A percentile compares a stretch with the other conserved stretches of the same genome.
Evolutionary conservation across 2,113 vertebrate species (phyloP).

Genomic region (Sakesphorus luctuosus): DNA sequence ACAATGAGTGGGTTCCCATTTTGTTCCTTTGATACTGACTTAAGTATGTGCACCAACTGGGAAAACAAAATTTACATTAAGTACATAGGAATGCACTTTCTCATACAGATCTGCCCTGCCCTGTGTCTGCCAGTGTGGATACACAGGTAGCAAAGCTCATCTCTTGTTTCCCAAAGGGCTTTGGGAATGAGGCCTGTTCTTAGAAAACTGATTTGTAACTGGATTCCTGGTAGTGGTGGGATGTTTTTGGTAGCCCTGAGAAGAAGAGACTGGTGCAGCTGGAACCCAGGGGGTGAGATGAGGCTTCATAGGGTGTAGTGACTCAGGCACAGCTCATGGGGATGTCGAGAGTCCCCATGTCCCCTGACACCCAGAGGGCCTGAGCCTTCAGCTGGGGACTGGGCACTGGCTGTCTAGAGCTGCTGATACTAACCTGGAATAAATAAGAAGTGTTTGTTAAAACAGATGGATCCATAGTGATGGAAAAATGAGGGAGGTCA

Average conservation of each 20-base stretch:
- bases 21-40: slow-evolving; percentile 15
- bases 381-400: neutral
- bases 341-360: neutral
- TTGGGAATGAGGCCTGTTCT: neutral
- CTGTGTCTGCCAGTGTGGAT: neutral
- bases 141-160: neutral
- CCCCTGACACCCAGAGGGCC: neutral
- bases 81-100: neutral
- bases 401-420: neutral
- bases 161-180: neutral
- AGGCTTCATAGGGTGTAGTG: accelerated
- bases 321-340: neutral
- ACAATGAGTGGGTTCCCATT: slow-evolving; percentile 34
- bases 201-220: neutral
- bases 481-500: neutral
- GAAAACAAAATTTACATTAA: neutral
- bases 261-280: neutral
- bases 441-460: neutral
- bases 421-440: neutral
- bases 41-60: neutral
- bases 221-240: neutral
- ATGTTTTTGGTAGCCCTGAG: neutral
- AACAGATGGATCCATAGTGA: neutral
- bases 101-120: neutral
- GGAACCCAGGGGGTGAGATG: neutral